Percentiles rank a stretch among this genome's conserved stretches.
These are phyloP conservation scores for Diabrotica virgifera DNA, from an alignment of 1,140 invertebrate genomes.

Conservation along the genomic window DNA sequence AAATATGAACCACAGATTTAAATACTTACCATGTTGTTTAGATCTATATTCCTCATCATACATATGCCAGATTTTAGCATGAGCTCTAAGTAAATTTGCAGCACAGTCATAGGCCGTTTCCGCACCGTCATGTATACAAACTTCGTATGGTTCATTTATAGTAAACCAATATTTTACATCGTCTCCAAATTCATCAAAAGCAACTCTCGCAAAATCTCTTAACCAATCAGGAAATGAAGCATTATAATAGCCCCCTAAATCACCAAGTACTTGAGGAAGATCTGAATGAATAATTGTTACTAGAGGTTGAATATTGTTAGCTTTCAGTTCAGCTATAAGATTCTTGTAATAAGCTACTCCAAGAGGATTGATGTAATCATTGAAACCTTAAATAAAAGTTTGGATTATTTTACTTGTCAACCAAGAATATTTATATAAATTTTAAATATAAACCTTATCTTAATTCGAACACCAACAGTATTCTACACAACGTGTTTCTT, in stretches of 20 bases:
- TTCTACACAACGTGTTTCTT: too few species aligned
- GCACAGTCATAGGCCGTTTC: background rate
- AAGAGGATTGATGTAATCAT: constrained; percentile 4
- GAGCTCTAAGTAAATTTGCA: background rate
- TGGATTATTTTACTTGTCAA: background rate
- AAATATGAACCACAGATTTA: too few species aligned
- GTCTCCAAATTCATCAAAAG: constrained; percentile 31
- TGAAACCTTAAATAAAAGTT: background rate
- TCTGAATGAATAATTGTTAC: constrained; percentile 52
- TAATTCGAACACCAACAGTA: too few species aligned
- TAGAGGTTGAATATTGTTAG: constrained; percentile 27
- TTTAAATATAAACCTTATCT: too few species aligned
- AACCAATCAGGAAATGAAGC: constrained; percentile 38
- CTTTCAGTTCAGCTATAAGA: background rate
- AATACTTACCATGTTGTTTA: background rate
- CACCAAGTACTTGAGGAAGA: constrained; percentile 40
- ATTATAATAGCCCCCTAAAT: constrained; percentile 42
- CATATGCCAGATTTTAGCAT: background rate
- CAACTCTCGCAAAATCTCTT: constrained; percentile 40
- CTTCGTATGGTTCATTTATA: constrained; percentile 1
- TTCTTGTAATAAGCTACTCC: constrained; percentile 12
- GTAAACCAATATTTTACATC: constrained; percentile 13
- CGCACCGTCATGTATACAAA: constrained; percentile 3
- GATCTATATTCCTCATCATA: background rate
- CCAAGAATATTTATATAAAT: too few species aligned